Base-by-base conservation (phyloP, 2,113 vertebrate species). In the Mustela nigripes region DNA sequence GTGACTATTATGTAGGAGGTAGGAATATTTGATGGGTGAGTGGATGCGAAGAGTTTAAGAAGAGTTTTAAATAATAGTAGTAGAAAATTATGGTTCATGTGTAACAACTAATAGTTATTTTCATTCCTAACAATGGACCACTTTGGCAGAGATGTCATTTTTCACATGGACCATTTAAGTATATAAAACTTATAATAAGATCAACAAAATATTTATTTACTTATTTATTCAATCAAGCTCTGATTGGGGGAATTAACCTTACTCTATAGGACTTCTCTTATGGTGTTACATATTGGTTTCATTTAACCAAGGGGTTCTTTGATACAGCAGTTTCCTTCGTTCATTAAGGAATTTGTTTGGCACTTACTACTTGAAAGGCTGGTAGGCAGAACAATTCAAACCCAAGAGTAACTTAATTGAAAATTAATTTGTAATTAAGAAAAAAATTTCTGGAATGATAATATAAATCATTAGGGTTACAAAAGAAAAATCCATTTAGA, bases 351-450 rank as follows among this genome's bases (percentile, higher is more conserved):
- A 89, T 96, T 96, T 76, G n/a, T 82, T 92, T 95, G 71, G 1
- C 22, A 93, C 65, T 91, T 48, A 73, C 80, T 96, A 89, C 31
- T 85, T 14, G 39, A 87, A 97, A 96, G 31, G 39, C 60, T 89
- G 19, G 21, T 96, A 56, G 31, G 7, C 45, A 97, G 90, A 96
- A 73, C 10, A 94, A 63, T 83, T 96, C 82, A 83, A 96, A 56
- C 21, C 33, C 76, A 94, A 83, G 63, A 76, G 10, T 63, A 96
- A 89, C 19, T 89, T 95, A 89, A 65, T 74, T 78, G 48, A 95
- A 94, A 95, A 88, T 94, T 94, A 71, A 91, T 92, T 93, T 84
- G 69, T 95, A 94, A 87, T 95, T 65, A 84, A 92, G n/a, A 84
- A 81, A 56, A 65, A 42, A 33, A 4, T 36, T 90, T 93, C 81